Conservation (phyloP, 2,797 vertebrate genomes). For the Microctenopoma stevenorrisi region DNA sequence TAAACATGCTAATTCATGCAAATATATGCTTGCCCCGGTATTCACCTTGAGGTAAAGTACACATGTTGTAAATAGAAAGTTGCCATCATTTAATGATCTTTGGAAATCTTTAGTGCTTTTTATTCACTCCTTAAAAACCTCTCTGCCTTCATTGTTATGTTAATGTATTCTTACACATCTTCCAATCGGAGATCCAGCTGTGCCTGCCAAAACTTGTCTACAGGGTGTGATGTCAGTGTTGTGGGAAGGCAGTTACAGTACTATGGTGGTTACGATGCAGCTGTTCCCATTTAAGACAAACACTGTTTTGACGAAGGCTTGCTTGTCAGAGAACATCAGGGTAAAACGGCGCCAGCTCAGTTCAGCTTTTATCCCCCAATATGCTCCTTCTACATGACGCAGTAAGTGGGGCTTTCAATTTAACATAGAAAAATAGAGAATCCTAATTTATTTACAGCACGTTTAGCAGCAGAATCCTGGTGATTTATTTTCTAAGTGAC, state of each 20-base stretch:
- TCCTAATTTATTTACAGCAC: no score
- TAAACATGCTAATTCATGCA: conserved; percentile 85
- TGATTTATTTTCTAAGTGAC: no score
- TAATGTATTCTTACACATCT: conserved; percentile 73
- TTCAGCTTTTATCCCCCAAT: neutral
- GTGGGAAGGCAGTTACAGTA: conserved; percentile 47
- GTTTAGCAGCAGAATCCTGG: no score
- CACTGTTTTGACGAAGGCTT: neutral
- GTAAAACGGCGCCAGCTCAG: conserved; percentile 1
- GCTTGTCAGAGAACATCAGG: conserved; percentile 6
- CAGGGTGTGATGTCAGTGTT: conserved; percentile 50
- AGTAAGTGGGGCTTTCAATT: conserved; percentile 10
- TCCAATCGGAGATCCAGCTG: conserved; percentile 71
- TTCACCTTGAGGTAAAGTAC: conserved; percentile 83
- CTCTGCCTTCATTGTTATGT: conserved; percentile 73
- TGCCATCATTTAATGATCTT: conserved; percentile 81
- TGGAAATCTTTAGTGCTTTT: conserved; percentile 70
- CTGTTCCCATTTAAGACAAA: conserved; percentile 29
- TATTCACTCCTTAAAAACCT: conserved; percentile 69
- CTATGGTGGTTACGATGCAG: conserved; percentile 35
- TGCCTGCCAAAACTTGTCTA: conserved; percentile 65
- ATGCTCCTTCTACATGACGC: neutral
- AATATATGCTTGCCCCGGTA: conserved; percentile 80
- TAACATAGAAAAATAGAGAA: neutral
- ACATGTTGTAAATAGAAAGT: conserved; percentile 83